A percentile compares a stretch with the other conserved stretches of the same genome.
Conservation (phyloP, 2,888 invertebrate species). For the Machimus atricapillus region DNA sequence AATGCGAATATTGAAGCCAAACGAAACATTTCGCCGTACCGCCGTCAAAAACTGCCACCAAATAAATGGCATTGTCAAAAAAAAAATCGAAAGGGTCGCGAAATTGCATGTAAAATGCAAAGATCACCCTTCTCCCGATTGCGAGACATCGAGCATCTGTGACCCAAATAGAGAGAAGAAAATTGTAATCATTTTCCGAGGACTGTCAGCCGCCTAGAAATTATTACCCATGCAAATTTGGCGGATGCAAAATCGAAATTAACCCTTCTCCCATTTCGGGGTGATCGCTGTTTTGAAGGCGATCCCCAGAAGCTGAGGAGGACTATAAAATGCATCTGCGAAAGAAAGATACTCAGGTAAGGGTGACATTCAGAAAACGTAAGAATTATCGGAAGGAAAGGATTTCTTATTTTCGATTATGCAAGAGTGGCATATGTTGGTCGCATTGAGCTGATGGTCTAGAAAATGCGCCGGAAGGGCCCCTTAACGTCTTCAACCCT, state of each 20-base stretch:
- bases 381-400: conserved; percentile 20
- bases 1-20: neutral
- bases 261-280: conserved; percentile 39
- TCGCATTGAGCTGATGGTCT: neutral
- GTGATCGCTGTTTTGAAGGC: neutral
- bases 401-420: conserved; percentile 1
- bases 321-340: neutral
- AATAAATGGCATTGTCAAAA: neutral
- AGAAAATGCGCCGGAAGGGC: conserved; percentile 9
- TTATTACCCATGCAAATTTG: conserved; percentile 48
- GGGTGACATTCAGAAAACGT: neutral
- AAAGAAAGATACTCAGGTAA: neutral
- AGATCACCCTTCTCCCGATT: conserved; percentile 22
- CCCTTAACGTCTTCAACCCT: neutral
- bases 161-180: conserved; percentile 29
- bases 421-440: neutral
- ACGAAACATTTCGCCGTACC: neutral
- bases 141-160: conserved; percentile 23
- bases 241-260: conserved; percentile 33
- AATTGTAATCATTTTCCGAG: conserved; percentile 16
- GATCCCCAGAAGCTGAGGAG: neutral
- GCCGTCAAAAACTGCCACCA: neutral
- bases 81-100: neutral
- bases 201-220: conserved; percentile 38
- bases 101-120: neutral